These are phyloP conservation scores for Bibio marci DNA, from an alignment of 2,888 invertebrate species.

Conservation along the genomic window DNA sequence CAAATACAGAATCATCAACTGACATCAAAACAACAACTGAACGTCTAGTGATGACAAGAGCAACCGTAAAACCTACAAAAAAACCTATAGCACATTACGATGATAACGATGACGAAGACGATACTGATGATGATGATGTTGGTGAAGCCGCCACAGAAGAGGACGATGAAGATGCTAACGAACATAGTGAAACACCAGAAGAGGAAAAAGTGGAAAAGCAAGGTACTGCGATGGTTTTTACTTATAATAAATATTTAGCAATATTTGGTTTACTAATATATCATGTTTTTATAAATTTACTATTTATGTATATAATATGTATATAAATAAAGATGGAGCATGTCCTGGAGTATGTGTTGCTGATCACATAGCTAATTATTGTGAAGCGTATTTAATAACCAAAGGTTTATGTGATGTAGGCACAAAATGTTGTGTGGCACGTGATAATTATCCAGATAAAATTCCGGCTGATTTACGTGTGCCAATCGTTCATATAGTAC, in stretches of 20 bases:
- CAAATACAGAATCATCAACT: constrained; percentile 8
- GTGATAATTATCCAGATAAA: constrained; percentile 52
- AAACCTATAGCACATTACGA: constrained; percentile 11
- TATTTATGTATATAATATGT: no score
- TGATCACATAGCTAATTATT: constrained; percentile 64
- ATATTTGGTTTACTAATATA: no score
- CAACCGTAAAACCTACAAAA: constrained; percentile 17
- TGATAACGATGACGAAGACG: constrained; percentile 15
- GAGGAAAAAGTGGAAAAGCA: no score
- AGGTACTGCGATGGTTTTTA: no score
- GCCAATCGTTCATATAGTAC: constrained; percentile 34
- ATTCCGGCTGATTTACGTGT: constrained; percentile 56
- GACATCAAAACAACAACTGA: constrained; percentile 21
- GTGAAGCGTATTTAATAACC: constrained; percentile 65
- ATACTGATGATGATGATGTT: constrained; percentile 12
- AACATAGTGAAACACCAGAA: not conserved
- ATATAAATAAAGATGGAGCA: constrained; percentile 11
- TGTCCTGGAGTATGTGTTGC: constrained; percentile 77
- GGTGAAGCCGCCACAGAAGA: constrained; percentile 12
- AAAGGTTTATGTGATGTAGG: constrained; percentile 56
- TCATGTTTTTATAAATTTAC: no score
- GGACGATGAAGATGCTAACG: constrained; percentile 3
- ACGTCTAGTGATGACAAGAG: constrained; percentile 15
- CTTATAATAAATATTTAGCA: no score
- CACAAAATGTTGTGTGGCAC: constrained; percentile 64